These are phyloP conservation scores for Zoroaster sp. DNA, from an alignment of 53 echinoderm and acorn worm species.

Conservation along the genomic window DNA sequence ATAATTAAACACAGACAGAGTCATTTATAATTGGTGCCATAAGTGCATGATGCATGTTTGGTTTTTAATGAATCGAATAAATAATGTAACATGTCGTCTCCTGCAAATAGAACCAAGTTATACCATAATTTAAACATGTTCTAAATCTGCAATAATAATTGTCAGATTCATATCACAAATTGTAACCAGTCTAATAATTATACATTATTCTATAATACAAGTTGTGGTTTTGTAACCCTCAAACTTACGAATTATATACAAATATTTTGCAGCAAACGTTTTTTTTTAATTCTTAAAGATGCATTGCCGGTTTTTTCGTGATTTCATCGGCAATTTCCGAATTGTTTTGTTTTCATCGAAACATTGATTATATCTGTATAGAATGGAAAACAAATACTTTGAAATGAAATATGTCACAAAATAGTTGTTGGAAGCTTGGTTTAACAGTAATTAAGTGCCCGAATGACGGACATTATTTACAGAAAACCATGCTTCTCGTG, in stretches of 20 bases:
- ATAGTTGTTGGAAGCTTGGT: too few relatives aligned
- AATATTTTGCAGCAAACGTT: constrained; percentile 11
- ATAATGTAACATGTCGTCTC: constrained; percentile 38
- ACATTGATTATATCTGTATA: too few relatives aligned
- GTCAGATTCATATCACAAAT: constrained; percentile 21
- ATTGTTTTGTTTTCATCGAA: too few relatives aligned
- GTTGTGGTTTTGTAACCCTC: not conserved
- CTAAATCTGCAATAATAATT: constrained; percentile 23
- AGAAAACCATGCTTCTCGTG: too few relatives aligned
- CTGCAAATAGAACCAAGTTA: constrained; percentile 7
- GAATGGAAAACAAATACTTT: too few relatives aligned
- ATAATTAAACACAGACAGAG: not conserved
- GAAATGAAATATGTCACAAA: too few relatives aligned
- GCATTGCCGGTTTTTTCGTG: too few relatives aligned
- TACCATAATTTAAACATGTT: not conserved
- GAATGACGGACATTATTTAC: too few relatives aligned
- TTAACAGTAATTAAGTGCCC: too few relatives aligned
- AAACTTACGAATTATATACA: constrained; percentile 48
- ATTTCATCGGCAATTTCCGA: too few relatives aligned
- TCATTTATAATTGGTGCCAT: not conserved
- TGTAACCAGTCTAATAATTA: constrained; percentile 47
- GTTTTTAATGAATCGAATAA: constrained; percentile 31
- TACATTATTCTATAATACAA: constrained; percentile 46
- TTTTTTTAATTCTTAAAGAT: too few relatives aligned
- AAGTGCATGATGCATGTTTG: constrained; percentile 41